Conservation (phyloP, 1,140 invertebrate species). For the Eumeta japonica region DNA sequence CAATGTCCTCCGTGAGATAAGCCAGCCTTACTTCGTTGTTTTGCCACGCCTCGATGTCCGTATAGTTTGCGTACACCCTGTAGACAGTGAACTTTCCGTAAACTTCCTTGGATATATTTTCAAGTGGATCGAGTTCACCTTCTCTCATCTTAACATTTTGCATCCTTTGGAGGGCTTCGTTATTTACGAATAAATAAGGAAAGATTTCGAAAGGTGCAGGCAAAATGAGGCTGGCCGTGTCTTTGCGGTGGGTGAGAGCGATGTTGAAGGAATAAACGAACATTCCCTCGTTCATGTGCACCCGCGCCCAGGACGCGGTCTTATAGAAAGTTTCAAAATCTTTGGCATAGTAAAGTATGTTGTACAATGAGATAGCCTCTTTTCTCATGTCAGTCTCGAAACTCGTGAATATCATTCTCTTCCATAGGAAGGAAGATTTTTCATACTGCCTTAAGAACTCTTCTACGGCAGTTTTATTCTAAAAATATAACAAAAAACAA, state of each 20-base stretch:
- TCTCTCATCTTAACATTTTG: conserved; percentile 59
- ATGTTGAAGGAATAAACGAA: conserved; percentile 64
- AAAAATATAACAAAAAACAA: conserved; percentile 5
- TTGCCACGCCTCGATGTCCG: conserved; percentile 34
- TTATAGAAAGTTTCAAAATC: conserved; percentile 59
- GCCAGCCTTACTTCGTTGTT: conserved; percentile 49
- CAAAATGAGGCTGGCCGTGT: conserved; percentile 61
- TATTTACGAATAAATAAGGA: conserved; percentile 65
- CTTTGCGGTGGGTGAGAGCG: conserved; percentile 62
- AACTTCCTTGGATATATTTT: conserved; percentile 36
- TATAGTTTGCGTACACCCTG: conserved; percentile 40
- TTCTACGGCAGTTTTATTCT: conserved; percentile 54
- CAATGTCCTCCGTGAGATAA: conserved; percentile 70
- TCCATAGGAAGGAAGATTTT: conserved; percentile 50
- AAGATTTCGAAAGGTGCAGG: conserved; percentile 69
- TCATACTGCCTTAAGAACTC: conserved; percentile 57
- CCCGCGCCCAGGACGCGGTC: conserved; percentile 63
- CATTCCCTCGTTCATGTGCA: conserved; percentile 63
- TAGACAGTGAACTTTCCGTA: conserved; percentile 45
- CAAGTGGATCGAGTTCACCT: conserved; percentile 32
- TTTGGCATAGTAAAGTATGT: conserved; percentile 57
- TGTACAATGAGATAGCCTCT: conserved; percentile 49
- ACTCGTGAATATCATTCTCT: conserved; percentile 56
- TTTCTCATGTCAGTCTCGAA: conserved; percentile 48
- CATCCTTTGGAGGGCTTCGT: conserved; percentile 60